Evolutionary conservation across 1,140 invertebrate genomes (phyloP), one percentile per base, ranked within the genome.

Genomic region (Augochlora pura): DNA sequence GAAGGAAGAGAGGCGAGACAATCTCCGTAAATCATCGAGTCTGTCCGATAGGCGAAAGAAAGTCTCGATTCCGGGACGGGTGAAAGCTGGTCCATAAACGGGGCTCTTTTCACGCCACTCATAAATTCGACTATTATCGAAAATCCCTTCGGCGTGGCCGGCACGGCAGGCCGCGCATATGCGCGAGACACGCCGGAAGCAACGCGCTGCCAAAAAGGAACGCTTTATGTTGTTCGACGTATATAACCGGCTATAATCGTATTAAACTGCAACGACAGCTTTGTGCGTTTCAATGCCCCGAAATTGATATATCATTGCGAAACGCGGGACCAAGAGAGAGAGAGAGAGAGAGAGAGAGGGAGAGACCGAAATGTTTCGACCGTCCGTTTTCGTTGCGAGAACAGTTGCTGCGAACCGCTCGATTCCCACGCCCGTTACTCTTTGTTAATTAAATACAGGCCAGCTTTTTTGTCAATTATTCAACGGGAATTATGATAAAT

Each of bases 81-180:
- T 46, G 14, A 73, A 79, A 82, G 80, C 76, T n/a, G 3, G 8
- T 62, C 39, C 21, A 67, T 68, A 78, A 78, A 60, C 62, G 68
- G 49, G 21, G 12, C 27, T 38, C 52, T 64, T 72, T 46, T 73
- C 57, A 27, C 42, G 32, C n/a, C 5, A 10, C 76, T 32, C 32
- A 64, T 82, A 82, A 82, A 82, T 82, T 82, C 46, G 38, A 69
- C 38, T 82, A 79, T 82, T 82, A 82, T 82, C 64, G 77, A 73
- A 79, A 73, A 82, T 79, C 76, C 76, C 32, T 72, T 66, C 25
- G 66, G n/a, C 42, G 16, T 25, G 57, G 25, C 25, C 25, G 21
- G 52, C 18, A 8, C 16, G 3, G 9, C 32, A 32, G 32, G 32
- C 32, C 32, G 32, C 32, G 54, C 54, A 38, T 68, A 76, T 46